These are phyloP conservation scores for Aporophyla nigra DNA, from an alignment of 2,888 invertebrate species.

Conservation along the genomic window DNA sequence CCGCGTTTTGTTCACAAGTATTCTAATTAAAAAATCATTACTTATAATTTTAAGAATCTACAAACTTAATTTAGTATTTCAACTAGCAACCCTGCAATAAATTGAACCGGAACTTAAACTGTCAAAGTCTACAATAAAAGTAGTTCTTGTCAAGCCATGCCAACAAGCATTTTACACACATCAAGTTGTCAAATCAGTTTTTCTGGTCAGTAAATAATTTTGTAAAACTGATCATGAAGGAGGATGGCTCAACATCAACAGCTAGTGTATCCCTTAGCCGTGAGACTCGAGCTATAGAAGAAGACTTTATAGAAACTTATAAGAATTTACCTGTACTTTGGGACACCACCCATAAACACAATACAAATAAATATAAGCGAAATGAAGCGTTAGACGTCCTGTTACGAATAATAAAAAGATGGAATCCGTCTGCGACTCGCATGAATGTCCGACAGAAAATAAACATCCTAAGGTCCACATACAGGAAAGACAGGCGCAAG, in stretches of 20 bases:
- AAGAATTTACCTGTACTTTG: conserved; percentile 69
- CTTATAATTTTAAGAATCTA: no score
- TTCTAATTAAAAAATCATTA: no score
- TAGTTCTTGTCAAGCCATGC: conserved; percentile 19
- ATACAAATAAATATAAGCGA: conserved; percentile 71
- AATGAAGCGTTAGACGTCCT: conserved; percentile 66
- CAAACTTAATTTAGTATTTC: neutral
- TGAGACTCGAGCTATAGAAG: conserved; percentile 61
- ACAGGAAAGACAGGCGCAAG: conserved; percentile 70
- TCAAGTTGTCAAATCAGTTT: conserved; percentile 46
- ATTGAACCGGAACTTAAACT: neutral
- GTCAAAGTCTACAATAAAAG: conserved; percentile 21
- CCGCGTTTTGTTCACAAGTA: neutral
- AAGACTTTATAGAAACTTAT: conserved; percentile 70
- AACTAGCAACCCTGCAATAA: conserved; percentile 15
- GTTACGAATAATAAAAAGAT: conserved; percentile 65
- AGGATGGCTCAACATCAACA: conserved; percentile 14
- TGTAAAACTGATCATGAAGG: conserved; percentile 49
- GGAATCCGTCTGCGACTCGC: conserved; percentile 66
- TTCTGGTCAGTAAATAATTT: conserved; percentile 46
- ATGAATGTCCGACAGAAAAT: conserved; percentile 72
- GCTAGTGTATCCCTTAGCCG: conserved; percentile 17
- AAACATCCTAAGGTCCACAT: conserved; percentile 72
- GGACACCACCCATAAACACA: conserved; percentile 70
- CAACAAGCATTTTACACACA: conserved; percentile 14